Percentiles rank a stretch among this genome's conserved stretches.
Evolutionary conservation across 2,113 vertebrate species (phyloP).

Genomic region (Motacilla alba): DNA sequence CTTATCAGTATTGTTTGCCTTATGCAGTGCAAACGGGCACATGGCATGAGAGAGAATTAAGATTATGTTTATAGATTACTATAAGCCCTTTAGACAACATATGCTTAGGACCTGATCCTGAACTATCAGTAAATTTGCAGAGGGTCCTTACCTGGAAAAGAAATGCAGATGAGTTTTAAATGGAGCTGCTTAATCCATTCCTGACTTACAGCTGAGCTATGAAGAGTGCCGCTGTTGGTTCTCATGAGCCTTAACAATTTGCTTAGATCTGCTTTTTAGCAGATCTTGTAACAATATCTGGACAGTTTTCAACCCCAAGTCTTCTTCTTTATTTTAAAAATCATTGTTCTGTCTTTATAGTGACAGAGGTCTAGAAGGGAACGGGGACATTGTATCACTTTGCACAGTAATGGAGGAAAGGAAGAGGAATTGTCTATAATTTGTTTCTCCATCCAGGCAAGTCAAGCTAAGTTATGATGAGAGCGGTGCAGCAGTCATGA

Average conservation of each 20-base stretch:
- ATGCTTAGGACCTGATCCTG: neutral
- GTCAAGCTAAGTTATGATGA: slow-evolving; percentile 71
- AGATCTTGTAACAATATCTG: neutral
- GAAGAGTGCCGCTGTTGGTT: neutral
- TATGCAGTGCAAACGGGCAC: neutral
- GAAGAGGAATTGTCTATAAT: slow-evolving; percentile 63
- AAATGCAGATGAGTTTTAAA: neutral
- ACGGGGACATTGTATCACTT: slow-evolving; percentile 42
- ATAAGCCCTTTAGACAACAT: neutral
- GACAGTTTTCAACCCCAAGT: slow-evolving; percentile 32
- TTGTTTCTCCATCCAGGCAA: slow-evolving; percentile 72
- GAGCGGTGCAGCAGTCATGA: slow-evolving; percentile 55
- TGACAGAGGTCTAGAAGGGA: slow-evolving; percentile 34
- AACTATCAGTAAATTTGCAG: neutral
- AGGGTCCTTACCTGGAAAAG: neutral
- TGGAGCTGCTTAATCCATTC: neutral
- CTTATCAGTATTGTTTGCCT: neutral
- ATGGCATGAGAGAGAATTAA: neutral
- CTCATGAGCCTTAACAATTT: neutral
- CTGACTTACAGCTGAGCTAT: neutral
- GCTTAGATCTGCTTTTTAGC: slow-evolving; percentile 20
- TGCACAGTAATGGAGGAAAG: slow-evolving; percentile 36
- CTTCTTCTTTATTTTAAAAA: slow-evolving; percentile 57
- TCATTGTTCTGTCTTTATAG: slow-evolving; percentile 59
- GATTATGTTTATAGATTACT: neutral